phyloP scores from a whole-genome alignment of 2,797 vertebrate genomes.

The Tragopan temminckii region DNA sequence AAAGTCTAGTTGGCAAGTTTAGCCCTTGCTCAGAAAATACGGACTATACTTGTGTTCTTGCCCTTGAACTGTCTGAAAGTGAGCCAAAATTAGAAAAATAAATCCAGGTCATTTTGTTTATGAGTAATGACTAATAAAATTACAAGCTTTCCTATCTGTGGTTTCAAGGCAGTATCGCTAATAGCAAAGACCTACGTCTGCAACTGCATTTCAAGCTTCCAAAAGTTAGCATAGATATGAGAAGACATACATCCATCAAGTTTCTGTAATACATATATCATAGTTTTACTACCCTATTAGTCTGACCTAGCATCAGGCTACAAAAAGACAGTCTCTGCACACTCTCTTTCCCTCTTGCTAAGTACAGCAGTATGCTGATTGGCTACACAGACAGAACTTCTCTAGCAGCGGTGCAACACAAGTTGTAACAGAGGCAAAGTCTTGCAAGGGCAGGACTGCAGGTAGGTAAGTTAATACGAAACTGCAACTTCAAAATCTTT shows the following conservation, averaged over 20 bases:
- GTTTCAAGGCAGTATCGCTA: not conserved
- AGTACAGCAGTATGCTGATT: not conserved
- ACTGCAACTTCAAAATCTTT: not conserved
- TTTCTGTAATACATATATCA: not conserved
- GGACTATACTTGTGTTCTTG: not conserved
- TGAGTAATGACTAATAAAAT: not conserved
- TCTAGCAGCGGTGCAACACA: not conserved
- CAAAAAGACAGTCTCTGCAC: not conserved
- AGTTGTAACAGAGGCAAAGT: not conserved
- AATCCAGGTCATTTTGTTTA: not conserved
- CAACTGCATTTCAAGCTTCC: not conserved
- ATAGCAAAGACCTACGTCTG: not conserved
- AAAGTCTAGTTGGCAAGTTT: not conserved
- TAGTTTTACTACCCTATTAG: not conserved
- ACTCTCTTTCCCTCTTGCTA: accelerated
- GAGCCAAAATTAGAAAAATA: not conserved
- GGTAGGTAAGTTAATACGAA: not conserved
- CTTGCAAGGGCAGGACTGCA: not conserved
- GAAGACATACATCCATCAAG: not conserved
- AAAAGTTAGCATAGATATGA: accelerated
- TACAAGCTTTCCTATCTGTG: not conserved
- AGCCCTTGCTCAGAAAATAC: not conserved
- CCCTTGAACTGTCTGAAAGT: not conserved
- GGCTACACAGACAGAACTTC: not conserved
- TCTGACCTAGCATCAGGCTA: not conserved